These are phyloP conservation scores for Tachina grossa DNA, from an alignment of 2,888 invertebrate species.

Conservation along the genomic window DNA sequence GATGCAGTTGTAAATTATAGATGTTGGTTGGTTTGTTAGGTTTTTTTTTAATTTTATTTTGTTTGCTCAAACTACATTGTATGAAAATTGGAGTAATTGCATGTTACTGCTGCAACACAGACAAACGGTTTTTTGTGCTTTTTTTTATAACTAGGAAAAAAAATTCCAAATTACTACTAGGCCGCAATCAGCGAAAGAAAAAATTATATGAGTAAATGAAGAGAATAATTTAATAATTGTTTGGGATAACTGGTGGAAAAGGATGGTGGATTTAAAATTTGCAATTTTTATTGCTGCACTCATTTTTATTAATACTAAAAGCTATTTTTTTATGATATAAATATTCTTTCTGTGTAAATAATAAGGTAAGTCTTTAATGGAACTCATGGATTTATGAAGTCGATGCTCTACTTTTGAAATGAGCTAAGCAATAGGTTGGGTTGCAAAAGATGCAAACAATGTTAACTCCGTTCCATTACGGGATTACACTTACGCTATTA, in stretches of 20 bases:
- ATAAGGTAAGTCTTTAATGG: no score
- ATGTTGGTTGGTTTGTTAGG: conserved; percentile 34
- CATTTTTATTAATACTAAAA: background rate
- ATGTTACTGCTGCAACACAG: conserved; percentile 54
- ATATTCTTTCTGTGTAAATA: background rate
- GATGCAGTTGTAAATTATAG: conserved; percentile 70
- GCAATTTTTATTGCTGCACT: background rate
- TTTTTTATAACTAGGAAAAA: conserved; percentile 19
- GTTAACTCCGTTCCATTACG: no score
- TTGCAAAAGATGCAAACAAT: no score
- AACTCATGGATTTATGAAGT: no score
- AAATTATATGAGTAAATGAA: conserved; percentile 2
- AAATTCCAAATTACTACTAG: conserved; percentile 53
- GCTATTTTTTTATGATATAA: background rate
- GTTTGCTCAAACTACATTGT: conserved; percentile 55
- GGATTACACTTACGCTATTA: no score
- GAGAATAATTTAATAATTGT: conserved; percentile 54
- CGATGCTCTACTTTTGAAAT: no score
- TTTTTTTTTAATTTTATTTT: background rate
- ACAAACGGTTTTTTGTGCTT: conserved; percentile 36
- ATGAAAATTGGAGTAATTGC: conserved; percentile 71
- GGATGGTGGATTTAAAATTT: conserved; percentile 7
- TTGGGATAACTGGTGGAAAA: conserved; percentile 33
- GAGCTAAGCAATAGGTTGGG: no score
- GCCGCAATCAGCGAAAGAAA: conserved; percentile 10